Evolutionary conservation across 2,888 invertebrate genomes (phyloP), one percentile per base, ranked within the genome.

Genomic region (Thymelicus sylvestris): DNA sequence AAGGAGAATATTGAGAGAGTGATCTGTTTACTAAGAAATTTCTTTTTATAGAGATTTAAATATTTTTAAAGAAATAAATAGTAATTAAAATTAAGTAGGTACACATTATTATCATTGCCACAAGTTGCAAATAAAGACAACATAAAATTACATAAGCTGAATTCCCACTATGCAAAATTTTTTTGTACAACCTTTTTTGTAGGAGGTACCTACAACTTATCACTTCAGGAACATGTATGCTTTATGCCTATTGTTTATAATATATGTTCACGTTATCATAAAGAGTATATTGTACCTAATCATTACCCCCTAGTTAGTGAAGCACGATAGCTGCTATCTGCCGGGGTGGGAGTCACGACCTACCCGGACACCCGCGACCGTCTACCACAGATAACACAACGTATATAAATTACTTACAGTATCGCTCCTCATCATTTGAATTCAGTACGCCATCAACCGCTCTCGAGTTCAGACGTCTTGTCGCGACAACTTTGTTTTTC

Each of bases 241-340:
- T n/a, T n/a, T n/a, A n/a, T 15, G 39, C 15, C 24, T 65, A 52
- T 55, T 66, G 71, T 66, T 70, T 66, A 71, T 60, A 52, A 12
- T 70, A 65, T 66, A 66, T 55, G 66, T 66, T 55, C 66, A 31
- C 55, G 7, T 71, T 66, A 71, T 71, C 71, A 41, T 65, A 39
- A 44, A n/a, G 44, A 59, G 67, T 39, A 71, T 71, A 63, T 13
- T 57, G 63, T 72, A 74, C 73, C 78, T 78, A 83, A 80, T 86
- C 83, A 77, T 86, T 92, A 93, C 93, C 93, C 93, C 93, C 93
- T 90, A 83, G 91, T 82, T 81, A 85, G 91, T 81, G 60, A 73
- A 85, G 83, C 86, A 85, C 79, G 88, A 89, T 89, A 88, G 80
- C 78, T 77, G 72, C 80, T 90, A 92, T 92, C 92, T 72, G 74